Evolutionary conservation across 2,888 invertebrate species (phyloP).

Genomic region (Cheilosia vernalis): DNA sequence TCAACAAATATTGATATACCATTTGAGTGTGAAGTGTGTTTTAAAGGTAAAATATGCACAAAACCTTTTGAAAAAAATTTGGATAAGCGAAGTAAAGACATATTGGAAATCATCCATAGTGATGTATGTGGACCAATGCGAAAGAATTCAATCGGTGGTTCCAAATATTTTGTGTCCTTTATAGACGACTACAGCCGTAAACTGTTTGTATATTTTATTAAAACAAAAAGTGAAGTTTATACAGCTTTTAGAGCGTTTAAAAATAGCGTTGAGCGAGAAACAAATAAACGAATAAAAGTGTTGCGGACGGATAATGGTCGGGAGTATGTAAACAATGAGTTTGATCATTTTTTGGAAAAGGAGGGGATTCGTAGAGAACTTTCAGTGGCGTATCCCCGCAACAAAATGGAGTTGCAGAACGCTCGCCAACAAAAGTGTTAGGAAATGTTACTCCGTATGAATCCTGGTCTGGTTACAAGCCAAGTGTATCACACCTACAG

Average conservation of each 20-base stretch:
- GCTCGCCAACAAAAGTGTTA: constrained; percentile 51
- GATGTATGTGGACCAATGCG: too few species aligned
- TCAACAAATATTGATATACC: neutral
- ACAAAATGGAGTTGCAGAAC: constrained; percentile 71
- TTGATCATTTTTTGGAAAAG: constrained; percentile 41
- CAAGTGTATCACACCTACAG: constrained; percentile 34
- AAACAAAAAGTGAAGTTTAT: constrained; percentile 65
- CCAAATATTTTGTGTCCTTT: constrained; percentile 68
- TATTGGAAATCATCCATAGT: too few species aligned
- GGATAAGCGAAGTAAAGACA: too few species aligned
- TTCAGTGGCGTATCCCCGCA: constrained; percentile 57
- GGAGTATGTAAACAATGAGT: constrained; percentile 41
- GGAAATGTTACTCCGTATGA: constrained; percentile 72
- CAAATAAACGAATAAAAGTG: constrained; percentile 53
- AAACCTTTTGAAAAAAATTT: too few species aligned
- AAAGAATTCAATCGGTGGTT: constrained; percentile 46
- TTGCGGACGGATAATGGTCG: constrained; percentile 60
- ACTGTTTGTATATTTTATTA: constrained; percentile 67
- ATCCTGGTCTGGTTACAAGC: constrained; percentile 57
- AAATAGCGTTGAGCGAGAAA: constrained; percentile 57
- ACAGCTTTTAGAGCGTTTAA: constrained; percentile 69
- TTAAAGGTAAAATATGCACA: too few species aligned
- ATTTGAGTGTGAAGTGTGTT: constrained; percentile 15
- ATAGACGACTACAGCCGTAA: constrained; percentile 67
- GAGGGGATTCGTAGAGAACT: constrained; percentile 42